These are phyloP conservation scores for Lasioglossum calceatum DNA, from an alignment of 2,888 invertebrate genomes.

Conservation along the genomic window DNA sequence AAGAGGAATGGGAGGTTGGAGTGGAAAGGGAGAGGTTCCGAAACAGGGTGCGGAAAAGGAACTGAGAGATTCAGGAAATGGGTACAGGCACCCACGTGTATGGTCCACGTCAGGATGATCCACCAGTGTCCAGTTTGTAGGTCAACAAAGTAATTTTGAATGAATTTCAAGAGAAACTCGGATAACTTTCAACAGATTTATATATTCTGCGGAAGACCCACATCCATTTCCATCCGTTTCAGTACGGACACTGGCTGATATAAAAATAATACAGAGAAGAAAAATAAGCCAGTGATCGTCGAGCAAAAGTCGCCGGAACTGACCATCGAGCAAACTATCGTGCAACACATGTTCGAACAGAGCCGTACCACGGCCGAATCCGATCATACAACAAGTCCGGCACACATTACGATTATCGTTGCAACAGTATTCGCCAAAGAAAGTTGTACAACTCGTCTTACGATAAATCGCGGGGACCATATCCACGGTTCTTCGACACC, in stretches of 20 bases:
- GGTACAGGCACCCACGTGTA: no score
- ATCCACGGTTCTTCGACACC: background rate
- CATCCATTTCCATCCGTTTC: background rate
- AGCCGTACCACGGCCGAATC: background rate
- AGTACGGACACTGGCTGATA: background rate
- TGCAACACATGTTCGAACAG: background rate
- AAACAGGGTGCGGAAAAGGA: no score
- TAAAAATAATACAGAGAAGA: background rate
- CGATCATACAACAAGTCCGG: background rate
- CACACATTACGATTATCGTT: background rate
- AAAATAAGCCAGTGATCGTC: background rate
- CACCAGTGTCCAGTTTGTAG: no score
- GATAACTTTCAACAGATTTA: background rate
- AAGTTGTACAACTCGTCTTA: background rate
- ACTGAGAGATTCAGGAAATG: no score
- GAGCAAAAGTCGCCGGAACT: background rate
- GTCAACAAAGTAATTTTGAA: no score
- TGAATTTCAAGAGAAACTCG: no score
- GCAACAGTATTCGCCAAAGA: background rate
- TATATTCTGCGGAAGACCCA: no score
- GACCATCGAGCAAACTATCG: background rate
- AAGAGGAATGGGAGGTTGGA: no score
- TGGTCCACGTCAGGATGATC: no score
- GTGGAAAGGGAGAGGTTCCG: no score
- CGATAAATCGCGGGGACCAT: background rate